These are phyloP conservation scores for Somateria mollissima DNA, from an alignment of 2,797 vertebrate genomes.

Conservation along the genomic window DNA sequence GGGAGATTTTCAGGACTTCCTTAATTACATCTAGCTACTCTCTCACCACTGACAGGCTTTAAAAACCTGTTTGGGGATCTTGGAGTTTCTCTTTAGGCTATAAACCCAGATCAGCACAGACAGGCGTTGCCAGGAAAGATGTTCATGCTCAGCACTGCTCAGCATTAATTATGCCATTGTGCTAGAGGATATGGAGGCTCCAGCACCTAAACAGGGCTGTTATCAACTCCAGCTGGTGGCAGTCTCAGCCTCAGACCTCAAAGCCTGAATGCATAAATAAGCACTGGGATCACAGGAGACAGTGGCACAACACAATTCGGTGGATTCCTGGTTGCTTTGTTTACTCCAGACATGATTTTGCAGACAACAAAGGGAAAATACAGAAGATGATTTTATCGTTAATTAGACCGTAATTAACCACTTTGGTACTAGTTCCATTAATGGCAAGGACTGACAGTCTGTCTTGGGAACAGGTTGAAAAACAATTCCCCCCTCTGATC, in stretches of 20 bases:
- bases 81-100: background rate
- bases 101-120: background rate
- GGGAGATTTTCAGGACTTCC: background rate
- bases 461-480: background rate
- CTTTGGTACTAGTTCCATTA: background rate
- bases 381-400: background rate
- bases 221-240: background rate
- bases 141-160: background rate
- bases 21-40: background rate
- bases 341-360: background rate
- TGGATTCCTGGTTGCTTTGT: background rate
- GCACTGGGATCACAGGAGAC: background rate
- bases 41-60: background rate
- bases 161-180: background rate
- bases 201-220: background rate
- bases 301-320: background rate
- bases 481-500: background rate
- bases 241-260: background rate
- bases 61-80: fast-evolving
- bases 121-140: background rate
- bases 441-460: background rate
- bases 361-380: background rate
- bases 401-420: background rate
- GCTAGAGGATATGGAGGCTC: background rate
- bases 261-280: background rate